phyloP scores from a whole-genome alignment of 2,113 vertebrate genomes.

The Toxotes chatareus region DNA sequence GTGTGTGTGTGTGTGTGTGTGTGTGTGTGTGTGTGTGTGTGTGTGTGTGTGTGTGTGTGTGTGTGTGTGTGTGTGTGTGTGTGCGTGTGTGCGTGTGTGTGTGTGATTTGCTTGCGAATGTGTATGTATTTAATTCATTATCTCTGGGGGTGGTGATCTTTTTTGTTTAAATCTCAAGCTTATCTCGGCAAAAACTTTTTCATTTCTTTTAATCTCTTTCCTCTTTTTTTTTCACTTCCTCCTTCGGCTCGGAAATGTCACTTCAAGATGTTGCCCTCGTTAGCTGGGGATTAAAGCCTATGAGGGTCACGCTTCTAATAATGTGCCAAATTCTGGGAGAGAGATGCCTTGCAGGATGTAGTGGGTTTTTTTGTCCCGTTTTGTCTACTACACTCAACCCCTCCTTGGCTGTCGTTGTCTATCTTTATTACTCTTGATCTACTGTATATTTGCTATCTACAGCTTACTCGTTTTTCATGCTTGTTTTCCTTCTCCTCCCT shows the following conservation, averaged over 20 bases:
- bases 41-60: not conserved
- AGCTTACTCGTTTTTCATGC: slow-evolving; percentile 23
- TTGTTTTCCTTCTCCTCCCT: slow-evolving; percentile 31
- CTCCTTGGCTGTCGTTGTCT: slow-evolving; percentile 47
- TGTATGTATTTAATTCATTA: slow-evolving; percentile 38
- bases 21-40: slow-evolving; percentile 7
- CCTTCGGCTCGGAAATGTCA: slow-evolving; percentile 70
- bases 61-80: not conserved
- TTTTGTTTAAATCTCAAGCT: slow-evolving; percentile 54
- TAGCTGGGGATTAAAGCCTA: slow-evolving; percentile 55
- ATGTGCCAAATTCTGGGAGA: slow-evolving; percentile 43
- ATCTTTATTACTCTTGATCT: slow-evolving; percentile 61
- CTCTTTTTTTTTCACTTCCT: slow-evolving; percentile 21
- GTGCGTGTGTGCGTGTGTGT: not conserved
- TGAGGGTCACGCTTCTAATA: slow-evolving; percentile 61
- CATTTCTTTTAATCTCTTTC: slow-evolving; percentile 38
- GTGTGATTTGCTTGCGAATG: slow-evolving; percentile 3
- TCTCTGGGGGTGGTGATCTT: slow-evolving; percentile 8
- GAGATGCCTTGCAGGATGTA: slow-evolving; percentile 47
- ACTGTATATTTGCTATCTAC: slow-evolving; percentile 34
- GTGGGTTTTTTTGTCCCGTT: slow-evolving; percentile 25
- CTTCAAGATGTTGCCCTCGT: slow-evolving; percentile 73
- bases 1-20: slow-evolving; percentile 12
- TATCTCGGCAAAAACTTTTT: slow-evolving; percentile 52
- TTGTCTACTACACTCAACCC: slow-evolving; percentile 33